Evolutionary conservation across 1,140 invertebrate genomes (phyloP).

Genomic region (Adoxophyes honmai): DNA sequence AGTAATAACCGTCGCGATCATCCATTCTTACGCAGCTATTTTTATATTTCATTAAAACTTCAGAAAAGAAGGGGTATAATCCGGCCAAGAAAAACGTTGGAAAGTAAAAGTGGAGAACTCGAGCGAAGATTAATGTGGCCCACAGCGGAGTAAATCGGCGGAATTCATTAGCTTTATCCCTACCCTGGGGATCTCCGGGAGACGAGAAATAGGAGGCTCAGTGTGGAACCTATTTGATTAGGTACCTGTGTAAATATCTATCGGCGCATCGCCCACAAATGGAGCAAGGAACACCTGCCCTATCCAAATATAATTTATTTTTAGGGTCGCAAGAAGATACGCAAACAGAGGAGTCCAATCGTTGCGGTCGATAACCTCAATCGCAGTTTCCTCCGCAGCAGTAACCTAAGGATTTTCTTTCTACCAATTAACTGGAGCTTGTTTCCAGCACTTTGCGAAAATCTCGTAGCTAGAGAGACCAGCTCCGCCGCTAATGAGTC

Average conservation of each 20-base stretch:
- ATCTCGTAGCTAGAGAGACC: background rate
- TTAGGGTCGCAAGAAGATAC: too few relatives aligned
- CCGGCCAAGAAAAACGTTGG: slow-evolving; percentile 1
- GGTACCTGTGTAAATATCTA: background rate
- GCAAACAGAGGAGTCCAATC: too few relatives aligned
- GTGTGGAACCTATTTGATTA: background rate
- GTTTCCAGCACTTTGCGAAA: background rate
- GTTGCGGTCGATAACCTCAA: too few relatives aligned
- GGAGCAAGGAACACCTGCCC: background rate
- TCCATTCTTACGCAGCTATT: slow-evolving; percentile 8
- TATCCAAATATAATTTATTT: background rate
- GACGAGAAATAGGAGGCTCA: background rate
- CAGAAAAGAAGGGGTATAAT: slow-evolving; percentile 4
- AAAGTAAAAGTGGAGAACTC: background rate
- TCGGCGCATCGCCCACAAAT: background rate
- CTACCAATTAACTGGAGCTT: background rate
- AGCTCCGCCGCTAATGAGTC: background rate
- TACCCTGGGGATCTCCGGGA: too few relatives aligned
- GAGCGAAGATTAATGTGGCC: background rate
- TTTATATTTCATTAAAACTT: slow-evolving; percentile 8
- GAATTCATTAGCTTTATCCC: background rate
- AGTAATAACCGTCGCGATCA: background rate
- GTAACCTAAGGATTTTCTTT: background rate
- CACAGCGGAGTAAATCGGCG: background rate
- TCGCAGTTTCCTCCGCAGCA: background rate